A percentile compares a stretch with the other conserved stretches of the same genome.
phyloP scores from a whole-genome alignment of 2,797 vertebrate genomes.

The Enteromius radiatus region DNA sequence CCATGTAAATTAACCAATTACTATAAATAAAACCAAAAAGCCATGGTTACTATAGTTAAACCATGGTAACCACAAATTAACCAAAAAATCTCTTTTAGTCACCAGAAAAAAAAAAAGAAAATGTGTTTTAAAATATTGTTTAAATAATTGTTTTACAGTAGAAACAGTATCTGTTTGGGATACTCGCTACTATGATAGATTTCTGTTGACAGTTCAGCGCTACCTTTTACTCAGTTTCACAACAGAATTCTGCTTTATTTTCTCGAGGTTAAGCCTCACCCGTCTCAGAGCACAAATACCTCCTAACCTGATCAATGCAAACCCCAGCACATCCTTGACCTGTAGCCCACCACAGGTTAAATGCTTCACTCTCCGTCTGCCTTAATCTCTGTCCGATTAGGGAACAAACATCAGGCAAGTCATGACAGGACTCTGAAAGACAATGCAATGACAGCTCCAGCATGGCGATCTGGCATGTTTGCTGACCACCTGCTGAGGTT shows the following conservation, averaged over 20 bases:
- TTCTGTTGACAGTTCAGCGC: neutral
- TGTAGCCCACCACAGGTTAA: constrained; percentile 12
- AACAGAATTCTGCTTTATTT: neutral
- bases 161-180: neutral
- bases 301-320: constrained; percentile 16
- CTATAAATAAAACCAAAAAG: neutral
- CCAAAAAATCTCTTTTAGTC: no score
- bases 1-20: no score
- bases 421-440: constrained; percentile 47
- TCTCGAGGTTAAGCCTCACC: neutral
- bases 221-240: neutral
- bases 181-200: neutral
- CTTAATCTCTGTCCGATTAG: constrained; percentile 43
- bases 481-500: constrained; percentile 54
- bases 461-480: constrained; percentile 11
- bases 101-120: no score
- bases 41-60: neutral
- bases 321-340: constrained; percentile 38
- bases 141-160: neutral
- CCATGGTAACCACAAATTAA: neutral
- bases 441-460: constrained; percentile 46
- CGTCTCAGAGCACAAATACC: constrained; percentile 22
- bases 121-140: neutral
- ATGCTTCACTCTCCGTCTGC: constrained; percentile 25
- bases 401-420: constrained; percentile 30